Base-by-base conservation (phyloP, 2,797 vertebrate genomes). In the Acanthiza pusilla region DNA sequence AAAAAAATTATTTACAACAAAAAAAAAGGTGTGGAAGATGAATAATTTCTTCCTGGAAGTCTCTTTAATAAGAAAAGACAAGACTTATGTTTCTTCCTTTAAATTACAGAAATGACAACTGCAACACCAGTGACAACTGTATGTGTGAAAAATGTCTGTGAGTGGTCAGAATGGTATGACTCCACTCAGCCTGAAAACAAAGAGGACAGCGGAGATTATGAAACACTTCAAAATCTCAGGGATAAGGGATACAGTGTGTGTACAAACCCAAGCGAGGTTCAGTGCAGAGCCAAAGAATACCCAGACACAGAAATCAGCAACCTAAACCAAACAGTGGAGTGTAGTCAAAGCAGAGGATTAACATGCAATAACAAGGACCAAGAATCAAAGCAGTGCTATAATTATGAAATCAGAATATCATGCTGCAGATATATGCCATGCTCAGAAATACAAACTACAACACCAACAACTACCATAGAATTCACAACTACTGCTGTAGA, bases 81-180 rank as follows among this genome's bases (percentile, higher is more conserved):
- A 78, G 5, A 38, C 27, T 81, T 58, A 36, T 0, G 6, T 45
- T 66, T 65, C 8, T 9, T 75, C 8, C 21, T 73, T 67, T 63
- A 42, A 75, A 60, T 36, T 42, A 40, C 93, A 98, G 98, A 91
- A 68, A 32, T 30, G 0, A 62, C 65, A n/a, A 21, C 34, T 0
- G 4, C 81, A 75, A 30, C 9, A 48, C 36, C 80, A 60, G n/a
- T 29, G 27, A 90, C 97, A 81, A 97, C 96, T 1, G 81, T 95
- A 32, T 98, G 98, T 25, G 97, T 97, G 15, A 95, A 50, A 6
- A 57, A 96, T 4, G 22, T 85, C 7, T 98, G 98, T 75, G 19
- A 0, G 2, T 98, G 98, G 98, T 97, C 98, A 6, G 26, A 73
- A 34, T 98, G 98, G 98, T 97, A 95, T 3, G 97, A 98, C 25